Base-by-base conservation (phyloP, 2,888 invertebrate genomes). In the Rotaria sp. region DNA sequence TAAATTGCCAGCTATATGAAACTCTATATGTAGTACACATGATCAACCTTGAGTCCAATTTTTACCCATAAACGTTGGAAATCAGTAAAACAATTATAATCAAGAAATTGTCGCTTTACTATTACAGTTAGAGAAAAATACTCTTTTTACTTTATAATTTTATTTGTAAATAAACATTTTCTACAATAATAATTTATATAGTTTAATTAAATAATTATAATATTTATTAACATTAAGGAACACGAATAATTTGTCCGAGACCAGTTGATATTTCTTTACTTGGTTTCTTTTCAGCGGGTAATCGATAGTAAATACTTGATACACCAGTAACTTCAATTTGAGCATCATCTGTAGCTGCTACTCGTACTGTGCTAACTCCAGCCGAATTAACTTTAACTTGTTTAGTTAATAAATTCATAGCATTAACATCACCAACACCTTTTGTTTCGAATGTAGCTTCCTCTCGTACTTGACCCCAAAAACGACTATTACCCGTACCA, bases 291-390 rank as follows among this genome's bases (percentile, higher is more conserved):
- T 35, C 67, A 15, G 0, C 2, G 4, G 45, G 75, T 80, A 38
- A 38, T 80, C n/a, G 38, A 45, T 80, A 80, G 24, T 26, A 80
- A 5, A 80, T 41, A 24, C 24, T 80, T 13, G 41, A 24, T 26
- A 80, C 75, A 41, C 75, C 75, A 21, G 41, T 80, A 26, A 80
- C 45, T 38, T 80, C 75, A 80, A 80, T 45, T 26, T 80, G 21
- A 45, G 26, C 45, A 41, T 80, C 45, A 80, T 38, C 45, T 26
- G 75, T 80, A 13, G 75, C 75, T 18, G 45, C 45, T 41, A 80
- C 15, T 26, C 41, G 15, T 41, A 26, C 2, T 13, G 24, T 45
- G 8, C 75, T 45, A 1, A 80, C 45, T 26, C 75, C 75, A 26
- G 38, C 8, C 26, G 75, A 38, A 41, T 41, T 8, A 2, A 80